Percentiles rank a stretch among this genome's conserved stretches.
phyloP scores from a whole-genome alignment of 1,140 invertebrate genomes.

The Bombus ignitus region DNA sequence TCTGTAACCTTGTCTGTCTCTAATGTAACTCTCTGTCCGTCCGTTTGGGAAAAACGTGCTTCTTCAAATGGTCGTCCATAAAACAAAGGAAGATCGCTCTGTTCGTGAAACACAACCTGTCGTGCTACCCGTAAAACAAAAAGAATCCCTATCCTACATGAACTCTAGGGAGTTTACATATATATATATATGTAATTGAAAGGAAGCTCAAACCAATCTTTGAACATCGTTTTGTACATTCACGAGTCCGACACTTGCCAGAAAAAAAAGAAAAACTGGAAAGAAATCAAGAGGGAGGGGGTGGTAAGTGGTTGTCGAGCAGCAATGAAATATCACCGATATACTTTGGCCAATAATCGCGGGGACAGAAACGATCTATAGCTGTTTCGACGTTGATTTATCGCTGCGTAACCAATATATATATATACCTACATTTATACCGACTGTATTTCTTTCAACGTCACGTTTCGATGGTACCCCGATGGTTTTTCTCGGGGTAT shows the following conservation, averaged over 20 bases:
- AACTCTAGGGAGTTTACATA: too few species aligned
- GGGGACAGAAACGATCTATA: slow-evolving; percentile 41
- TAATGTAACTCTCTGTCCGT: too few species aligned
- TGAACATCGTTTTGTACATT: background rate
- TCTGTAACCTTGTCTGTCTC: too few species aligned
- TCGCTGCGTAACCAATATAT: slow-evolving; percentile 19
- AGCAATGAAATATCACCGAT: slow-evolving; percentile 61
- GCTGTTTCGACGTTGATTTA: slow-evolving; percentile 60
- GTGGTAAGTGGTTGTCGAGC: slow-evolving; percentile 60
- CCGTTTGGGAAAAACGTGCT: too few species aligned
- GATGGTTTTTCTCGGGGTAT: background rate
- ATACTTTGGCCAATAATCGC: slow-evolving; percentile 61
- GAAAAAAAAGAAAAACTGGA: slow-evolving; percentile 16
- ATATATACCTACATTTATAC: background rate
- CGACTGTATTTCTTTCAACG: slow-evolving; percentile 46
- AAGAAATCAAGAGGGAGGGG: slow-evolving; percentile 30
- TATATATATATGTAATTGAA: too few species aligned
- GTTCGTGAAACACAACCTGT: too few species aligned
- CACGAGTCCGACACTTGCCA: background rate
- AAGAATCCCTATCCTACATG: too few species aligned
- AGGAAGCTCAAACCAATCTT: too few species aligned
- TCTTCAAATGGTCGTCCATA: too few species aligned
- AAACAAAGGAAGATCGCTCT: too few species aligned
- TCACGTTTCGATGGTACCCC: slow-evolving; percentile 1
- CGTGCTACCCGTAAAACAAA: too few species aligned